phyloP scores from a whole-genome alignment of 2,797 vertebrate genomes.

The Synaphobranchus kaupii region DNA sequence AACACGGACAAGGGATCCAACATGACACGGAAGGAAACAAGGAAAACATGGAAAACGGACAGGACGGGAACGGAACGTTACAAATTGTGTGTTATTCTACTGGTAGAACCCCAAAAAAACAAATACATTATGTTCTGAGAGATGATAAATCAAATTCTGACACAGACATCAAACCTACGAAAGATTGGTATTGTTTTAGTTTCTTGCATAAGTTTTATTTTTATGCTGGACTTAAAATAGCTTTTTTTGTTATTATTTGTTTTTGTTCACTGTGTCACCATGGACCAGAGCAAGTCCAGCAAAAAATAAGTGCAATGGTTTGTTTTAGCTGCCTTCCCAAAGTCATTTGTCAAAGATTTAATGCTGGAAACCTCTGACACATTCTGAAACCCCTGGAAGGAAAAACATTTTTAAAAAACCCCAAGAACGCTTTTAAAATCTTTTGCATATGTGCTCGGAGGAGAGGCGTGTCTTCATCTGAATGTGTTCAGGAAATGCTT shows the following conservation, averaged over 20 bases:
- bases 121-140: not conserved
- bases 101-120: not conserved
- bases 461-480: not conserved
- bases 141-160: not conserved
- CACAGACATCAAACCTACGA: conserved; percentile 28
- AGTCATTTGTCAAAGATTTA: conserved; percentile 33
- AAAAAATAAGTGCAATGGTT: conserved; percentile 31
- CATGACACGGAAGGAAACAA: too few relatives aligned
- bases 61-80: too few relatives aligned
- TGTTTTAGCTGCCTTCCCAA: conserved; percentile 34
- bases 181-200: conserved; percentile 33
- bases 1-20: too few relatives aligned
- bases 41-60: too few relatives aligned
- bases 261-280: conserved; percentile 39
- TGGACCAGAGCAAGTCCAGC: not conserved
- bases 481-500: conserved; percentile 29
- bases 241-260: not conserved
- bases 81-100: not conserved
- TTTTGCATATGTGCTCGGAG: conserved; percentile 17
- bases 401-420: conserved; percentile 16
- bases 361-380: conserved; percentile 31
- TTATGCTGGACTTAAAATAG: not conserved
- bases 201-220: not conserved
- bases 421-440: conserved; percentile 26
- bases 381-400: conserved; percentile 12